Percentiles rank a stretch among this genome's conserved stretches.
Evolutionary conservation across 1,140 invertebrate genomes (phyloP).

Genomic region (Cepaea nemoralis): DNA sequence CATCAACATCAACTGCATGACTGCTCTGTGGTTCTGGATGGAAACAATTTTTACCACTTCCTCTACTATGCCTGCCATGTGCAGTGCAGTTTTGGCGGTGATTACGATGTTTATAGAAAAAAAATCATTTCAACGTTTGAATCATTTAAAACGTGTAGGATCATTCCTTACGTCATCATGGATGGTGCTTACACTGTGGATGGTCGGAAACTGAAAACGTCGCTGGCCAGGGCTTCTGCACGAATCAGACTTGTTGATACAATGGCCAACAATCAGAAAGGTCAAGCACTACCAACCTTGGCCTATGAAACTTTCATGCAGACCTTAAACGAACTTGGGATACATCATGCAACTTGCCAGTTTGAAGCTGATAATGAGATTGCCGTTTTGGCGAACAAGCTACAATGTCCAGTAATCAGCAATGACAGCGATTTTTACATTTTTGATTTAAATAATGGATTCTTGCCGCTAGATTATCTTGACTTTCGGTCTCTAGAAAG

Average conservation of each 20-base stretch:
- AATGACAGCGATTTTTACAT: constrained; percentile 94
- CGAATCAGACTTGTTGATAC: constrained; percentile 74
- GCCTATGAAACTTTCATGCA: constrained; percentile 81
- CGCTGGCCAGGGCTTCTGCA: constrained; percentile 76
- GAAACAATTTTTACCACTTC: constrained; percentile 82
- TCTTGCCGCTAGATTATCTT: constrained; percentile 83
- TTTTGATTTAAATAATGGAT: constrained; percentile 80
- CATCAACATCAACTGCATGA: constrained; percentile 79
- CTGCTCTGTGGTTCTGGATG: constrained; percentile 84
- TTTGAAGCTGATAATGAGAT: constrained; percentile 91
- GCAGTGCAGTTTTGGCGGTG: constrained; percentile 85
- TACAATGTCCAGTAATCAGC: constrained; percentile 87
- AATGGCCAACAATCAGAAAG: constrained; percentile 54
- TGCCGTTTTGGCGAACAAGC: constrained; percentile 81
- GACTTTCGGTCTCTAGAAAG: constrained; percentile 62
- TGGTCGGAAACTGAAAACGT: constrained; percentile 82
- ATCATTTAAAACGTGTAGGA: constrained; percentile 79
- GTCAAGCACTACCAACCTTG: constrained; percentile 72
- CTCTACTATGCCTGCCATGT: constrained; percentile 79
- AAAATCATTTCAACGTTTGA: constrained; percentile 81
- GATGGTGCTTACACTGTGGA: constrained; percentile 84
- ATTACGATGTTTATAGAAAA: constrained; percentile 84
- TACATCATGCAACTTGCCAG: constrained; percentile 80
- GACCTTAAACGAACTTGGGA: constrained; percentile 77
- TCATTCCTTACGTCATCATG: constrained; percentile 84